phyloP scores from a whole-genome alignment of 2,797 vertebrate species.

The Bradypodion ventrale region DNA sequence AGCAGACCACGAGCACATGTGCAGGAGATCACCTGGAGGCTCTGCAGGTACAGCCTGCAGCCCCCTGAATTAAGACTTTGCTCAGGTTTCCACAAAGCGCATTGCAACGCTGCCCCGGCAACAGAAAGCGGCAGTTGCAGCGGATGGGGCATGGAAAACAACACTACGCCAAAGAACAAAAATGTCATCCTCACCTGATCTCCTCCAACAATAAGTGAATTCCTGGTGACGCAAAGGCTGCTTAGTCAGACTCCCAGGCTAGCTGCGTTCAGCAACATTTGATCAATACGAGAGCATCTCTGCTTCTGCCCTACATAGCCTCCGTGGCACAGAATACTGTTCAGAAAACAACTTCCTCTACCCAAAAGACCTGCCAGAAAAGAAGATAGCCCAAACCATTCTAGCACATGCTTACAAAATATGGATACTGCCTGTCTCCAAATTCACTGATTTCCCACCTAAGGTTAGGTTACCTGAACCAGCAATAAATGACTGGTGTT shows the following conservation, averaged over 20 bases:
- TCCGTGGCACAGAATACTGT: not conserved
- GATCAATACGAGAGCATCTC: not conserved
- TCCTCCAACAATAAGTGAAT: not conserved
- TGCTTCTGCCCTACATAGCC: not conserved
- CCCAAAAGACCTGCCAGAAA: not conserved
- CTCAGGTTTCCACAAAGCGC: not conserved
- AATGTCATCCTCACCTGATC: not conserved
- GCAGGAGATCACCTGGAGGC: not conserved
- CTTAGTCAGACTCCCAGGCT: not conserved
- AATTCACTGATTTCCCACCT: not conserved
- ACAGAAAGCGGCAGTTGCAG: not conserved
- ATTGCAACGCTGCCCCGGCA: not conserved
- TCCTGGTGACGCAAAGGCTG: not conserved
- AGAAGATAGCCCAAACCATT: not conserved
- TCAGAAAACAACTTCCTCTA: not conserved
- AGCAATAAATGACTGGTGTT: not conserved
- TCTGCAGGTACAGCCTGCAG: not conserved
- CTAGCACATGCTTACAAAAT: not conserved
- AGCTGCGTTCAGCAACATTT: not conserved
- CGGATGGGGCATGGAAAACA: too few species aligned
- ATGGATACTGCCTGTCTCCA: not conserved
- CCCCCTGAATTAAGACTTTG: not conserved
- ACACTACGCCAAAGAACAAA: not conserved
- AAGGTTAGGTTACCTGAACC: not conserved
- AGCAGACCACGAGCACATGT: too few species aligned